Evolutionary conservation across 1,140 invertebrate species (phyloP).

Genomic region (Aricia agestis): DNA sequence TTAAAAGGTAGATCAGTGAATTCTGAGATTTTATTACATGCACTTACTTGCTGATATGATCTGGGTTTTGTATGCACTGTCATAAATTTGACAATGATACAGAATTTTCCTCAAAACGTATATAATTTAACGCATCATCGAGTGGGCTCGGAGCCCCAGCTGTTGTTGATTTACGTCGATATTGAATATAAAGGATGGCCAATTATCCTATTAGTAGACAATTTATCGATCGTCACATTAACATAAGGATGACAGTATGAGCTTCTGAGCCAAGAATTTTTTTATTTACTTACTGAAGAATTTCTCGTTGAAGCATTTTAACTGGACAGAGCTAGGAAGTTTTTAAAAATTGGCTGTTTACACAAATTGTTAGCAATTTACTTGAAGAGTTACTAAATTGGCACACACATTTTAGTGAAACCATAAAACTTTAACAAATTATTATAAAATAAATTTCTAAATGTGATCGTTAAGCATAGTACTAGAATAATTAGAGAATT

Average conservation of each 20-base stretch:
- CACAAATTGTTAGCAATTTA: too few species aligned
- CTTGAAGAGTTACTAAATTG: too few species aligned
- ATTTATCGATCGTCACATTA: slow-evolving; percentile 70
- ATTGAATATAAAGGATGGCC: slow-evolving; percentile 46
- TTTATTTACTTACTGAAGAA: slow-evolving; percentile 1
- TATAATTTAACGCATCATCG: slow-evolving; percentile 23
- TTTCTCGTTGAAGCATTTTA: neutral
- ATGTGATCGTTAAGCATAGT: too few species aligned
- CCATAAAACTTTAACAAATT: too few species aligned
- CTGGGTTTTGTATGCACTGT: neutral
- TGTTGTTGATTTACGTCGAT: slow-evolving; percentile 69
- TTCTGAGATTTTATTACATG: too few species aligned
- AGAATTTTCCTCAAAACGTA: neutral
- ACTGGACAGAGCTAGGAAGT: neutral
- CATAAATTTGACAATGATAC: neutral
- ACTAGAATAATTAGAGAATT: too few species aligned
- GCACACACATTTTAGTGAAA: too few species aligned
- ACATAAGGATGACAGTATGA: slow-evolving; percentile 51
- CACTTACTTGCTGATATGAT: neutral
- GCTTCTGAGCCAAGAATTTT: slow-evolving; percentile 33
- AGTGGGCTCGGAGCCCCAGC: slow-evolving; percentile 38
- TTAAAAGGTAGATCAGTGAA: too few species aligned
- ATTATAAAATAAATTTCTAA: too few species aligned
- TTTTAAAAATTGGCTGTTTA: too few species aligned
- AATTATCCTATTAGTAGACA: slow-evolving; percentile 73